Conservation (phyloP, 2,113 vertebrate genomes). For the Phoxinus phoxinus region DNA sequence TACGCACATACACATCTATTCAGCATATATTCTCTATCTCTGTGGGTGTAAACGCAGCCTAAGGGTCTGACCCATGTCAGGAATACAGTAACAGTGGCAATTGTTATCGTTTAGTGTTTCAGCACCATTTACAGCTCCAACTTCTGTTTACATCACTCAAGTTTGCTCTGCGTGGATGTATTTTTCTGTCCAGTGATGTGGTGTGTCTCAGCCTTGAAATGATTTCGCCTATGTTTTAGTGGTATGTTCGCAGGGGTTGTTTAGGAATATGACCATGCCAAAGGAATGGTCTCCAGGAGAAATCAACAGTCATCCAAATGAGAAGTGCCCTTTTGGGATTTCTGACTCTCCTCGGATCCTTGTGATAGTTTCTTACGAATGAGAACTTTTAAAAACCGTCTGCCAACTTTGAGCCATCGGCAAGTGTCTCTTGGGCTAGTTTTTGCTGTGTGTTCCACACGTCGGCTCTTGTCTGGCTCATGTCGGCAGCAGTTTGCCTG, state of each 20-base stretch:
- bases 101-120: too few relatives aligned
- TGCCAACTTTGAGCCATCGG: too few relatives aligned
- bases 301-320: neutral
- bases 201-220: neutral
- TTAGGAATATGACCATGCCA: neutral
- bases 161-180: neutral
- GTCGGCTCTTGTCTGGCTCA: too few relatives aligned
- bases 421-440: too few relatives aligned
- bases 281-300: neutral
- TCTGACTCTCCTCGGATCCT: neutral
- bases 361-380: neutral
- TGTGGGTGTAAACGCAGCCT: too few relatives aligned
- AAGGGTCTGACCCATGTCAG: neutral
- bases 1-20: too few relatives aligned
- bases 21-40: too few relatives aligned
- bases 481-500: too few relatives aligned
- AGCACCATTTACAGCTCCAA: too few relatives aligned
- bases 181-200: neutral
- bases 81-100: neutral
- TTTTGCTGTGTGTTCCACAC: too few relatives aligned
- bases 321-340: neutral
- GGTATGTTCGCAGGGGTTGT: neutral
- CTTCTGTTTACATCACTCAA: neutral
- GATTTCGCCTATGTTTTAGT: too few relatives aligned
- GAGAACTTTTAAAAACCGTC: neutral